phyloP scores from a whole-genome alignment of 1,140 invertebrate species.

The Halictus rubicundus region DNA sequence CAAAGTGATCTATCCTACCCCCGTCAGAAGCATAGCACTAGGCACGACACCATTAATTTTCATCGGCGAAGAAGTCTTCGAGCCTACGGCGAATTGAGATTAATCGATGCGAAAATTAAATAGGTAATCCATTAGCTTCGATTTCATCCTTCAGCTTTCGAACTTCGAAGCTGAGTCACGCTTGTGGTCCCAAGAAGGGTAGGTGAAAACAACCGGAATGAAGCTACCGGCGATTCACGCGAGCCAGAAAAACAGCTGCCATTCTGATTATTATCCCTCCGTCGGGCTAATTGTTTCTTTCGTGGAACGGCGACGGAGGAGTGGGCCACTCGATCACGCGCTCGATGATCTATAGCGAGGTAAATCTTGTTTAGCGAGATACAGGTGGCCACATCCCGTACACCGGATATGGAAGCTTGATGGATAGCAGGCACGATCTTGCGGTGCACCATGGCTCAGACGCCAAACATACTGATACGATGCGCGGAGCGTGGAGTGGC shows the following conservation, averaged over 20 bases:
- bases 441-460: conserved; percentile 56
- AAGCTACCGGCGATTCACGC: conserved; percentile 33
- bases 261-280: conserved; percentile 5
- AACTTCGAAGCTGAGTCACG: not conserved
- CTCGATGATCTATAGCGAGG: conserved; percentile 58
- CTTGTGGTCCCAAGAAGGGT: not conserved
- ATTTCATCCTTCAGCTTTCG: not conserved
- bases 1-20: too few species aligned
- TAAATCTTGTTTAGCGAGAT: conserved; percentile 65
- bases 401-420: conserved; percentile 56
- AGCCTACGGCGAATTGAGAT: not conserved
- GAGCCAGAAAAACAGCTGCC: not conserved
- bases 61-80: not conserved
- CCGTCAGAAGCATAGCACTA: too few species aligned
- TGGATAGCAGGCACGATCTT: conserved; percentile 61
- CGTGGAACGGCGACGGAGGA: conserved; percentile 11
- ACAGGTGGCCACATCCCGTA: conserved; percentile 59
- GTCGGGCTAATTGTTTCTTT: conserved; percentile 55
- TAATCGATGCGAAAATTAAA: not conserved
- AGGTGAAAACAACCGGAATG: not conserved
- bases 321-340: conserved; percentile 46
- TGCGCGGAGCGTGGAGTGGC: conserved; percentile 24
- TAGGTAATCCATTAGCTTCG: not conserved
- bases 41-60: too few species aligned
- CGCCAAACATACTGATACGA: conserved; percentile 61